phyloP scores from a whole-genome alignment of 2,113 vertebrate species.

The Oreochromis niloticus region DNA sequence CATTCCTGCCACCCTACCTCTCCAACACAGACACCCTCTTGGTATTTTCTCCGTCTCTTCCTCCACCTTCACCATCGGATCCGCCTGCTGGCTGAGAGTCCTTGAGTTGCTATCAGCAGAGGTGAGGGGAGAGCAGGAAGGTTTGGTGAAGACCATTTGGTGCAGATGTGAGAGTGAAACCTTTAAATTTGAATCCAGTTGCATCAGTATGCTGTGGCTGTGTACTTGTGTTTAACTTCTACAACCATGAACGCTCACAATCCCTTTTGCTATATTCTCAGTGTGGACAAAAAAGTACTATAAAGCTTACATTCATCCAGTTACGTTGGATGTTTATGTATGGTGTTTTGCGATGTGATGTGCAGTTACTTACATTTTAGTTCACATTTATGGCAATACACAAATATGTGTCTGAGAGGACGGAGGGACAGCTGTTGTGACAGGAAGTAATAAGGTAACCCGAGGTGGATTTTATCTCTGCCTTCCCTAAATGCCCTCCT shows the following conservation, averaged over 20 bases:
- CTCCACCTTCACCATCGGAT: background rate
- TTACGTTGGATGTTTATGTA: background rate
- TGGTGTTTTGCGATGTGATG: background rate
- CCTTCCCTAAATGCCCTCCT: background rate
- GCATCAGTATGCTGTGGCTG: background rate
- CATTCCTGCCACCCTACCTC: slow-evolving; percentile 53
- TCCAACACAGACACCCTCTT: slow-evolving; percentile 56
- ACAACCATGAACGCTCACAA: background rate
- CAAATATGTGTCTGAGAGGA: background rate
- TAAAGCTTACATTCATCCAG: background rate
- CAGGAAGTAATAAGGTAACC: slow-evolving; percentile 73
- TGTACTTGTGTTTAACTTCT: slow-evolving; percentile 23
- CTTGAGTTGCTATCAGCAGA: slow-evolving; percentile 30
- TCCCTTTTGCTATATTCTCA: background rate
- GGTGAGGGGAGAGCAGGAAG: slow-evolving; percentile 35
- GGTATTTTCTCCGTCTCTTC: slow-evolving; percentile 9
- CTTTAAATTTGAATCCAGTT: slow-evolving; percentile 82
- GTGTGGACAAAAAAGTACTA: background rate
- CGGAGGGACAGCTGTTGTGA: background rate
- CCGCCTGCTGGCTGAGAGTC: background rate
- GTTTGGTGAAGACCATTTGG: slow-evolving; percentile 40
- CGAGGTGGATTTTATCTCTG: slow-evolving; percentile 63
- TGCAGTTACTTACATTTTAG: background rate
- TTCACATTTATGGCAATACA: background rate
- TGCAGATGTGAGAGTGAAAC: slow-evolving; percentile 34